Base-by-base conservation (phyloP, 2,113 vertebrate species). In the Syngnathus scovelli region DNA sequence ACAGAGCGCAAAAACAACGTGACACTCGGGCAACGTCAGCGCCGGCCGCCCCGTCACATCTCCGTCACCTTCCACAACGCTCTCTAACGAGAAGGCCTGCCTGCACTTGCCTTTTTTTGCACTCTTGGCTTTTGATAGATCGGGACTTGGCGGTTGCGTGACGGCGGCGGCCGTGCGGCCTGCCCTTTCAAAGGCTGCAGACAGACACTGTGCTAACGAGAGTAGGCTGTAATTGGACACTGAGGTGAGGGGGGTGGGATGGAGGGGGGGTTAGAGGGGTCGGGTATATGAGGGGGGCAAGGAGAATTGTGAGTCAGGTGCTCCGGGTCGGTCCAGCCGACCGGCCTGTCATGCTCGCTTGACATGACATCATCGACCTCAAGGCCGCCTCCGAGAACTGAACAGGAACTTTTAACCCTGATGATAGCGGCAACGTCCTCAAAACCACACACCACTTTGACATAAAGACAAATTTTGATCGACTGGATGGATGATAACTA, bases 151-250 rank as follows among this genome's bases (percentile, higher is more conserved):
- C 61, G 83, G 86, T 85, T 87, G 86, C 87, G 88, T 89, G 83
- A 85, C 83, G 72, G 78, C 76, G 71, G 82, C 79, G 83, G 84
- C 85, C 82, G 74, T 89, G 75, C 79, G 73, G 83, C 75, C 75
- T 86, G 87, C 87, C 85, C 84, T 90, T 90, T 87, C 82, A 90
- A 84, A 87, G 87, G 82, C 86, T 87, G 86, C 55, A 58, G 81
- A 87, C 73, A 85, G 85, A 87, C 83, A 88, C 84, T 81, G 85
- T 78, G 75, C 87, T 90, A 90, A 89, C 84, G 85, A 91, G 86
- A 86, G 72, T 54, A 71, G 87, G 84, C 83, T 86, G 87, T 88
- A 86, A 90, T 87, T 89, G 87, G 86, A 89, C 79, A 87, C 85
- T 88, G 86, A 87, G 87, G 84, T 87, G 85, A 87, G 83, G 84